Evolutionary conservation across 2,113 vertebrate species (phyloP).

Genomic region (Dromas ardeola): DNA sequence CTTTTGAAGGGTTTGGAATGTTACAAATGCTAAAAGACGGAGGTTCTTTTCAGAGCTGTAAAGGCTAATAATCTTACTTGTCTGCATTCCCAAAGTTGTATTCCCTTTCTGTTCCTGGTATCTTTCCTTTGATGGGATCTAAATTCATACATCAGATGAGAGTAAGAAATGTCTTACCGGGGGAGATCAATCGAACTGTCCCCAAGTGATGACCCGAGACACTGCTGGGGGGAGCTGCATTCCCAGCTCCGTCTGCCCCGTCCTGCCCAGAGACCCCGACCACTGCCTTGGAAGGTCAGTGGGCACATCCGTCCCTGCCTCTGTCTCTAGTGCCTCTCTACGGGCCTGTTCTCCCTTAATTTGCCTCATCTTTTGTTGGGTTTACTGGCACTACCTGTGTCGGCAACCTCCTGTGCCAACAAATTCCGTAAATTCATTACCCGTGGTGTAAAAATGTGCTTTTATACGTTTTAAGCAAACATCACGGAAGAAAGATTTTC

Average conservation of each 20-base stretch:
- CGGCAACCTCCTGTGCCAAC: neutral
- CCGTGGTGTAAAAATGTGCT: neutral
- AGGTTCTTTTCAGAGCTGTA: neutral
- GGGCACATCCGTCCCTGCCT: neutral
- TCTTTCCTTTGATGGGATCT: neutral
- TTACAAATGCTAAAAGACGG: neutral
- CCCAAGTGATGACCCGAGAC: rapidly evolving
- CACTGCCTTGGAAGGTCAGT: neutral
- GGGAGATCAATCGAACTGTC: neutral
- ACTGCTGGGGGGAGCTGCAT: neutral
- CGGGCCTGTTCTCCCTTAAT: neutral
- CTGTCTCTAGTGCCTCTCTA: neutral
- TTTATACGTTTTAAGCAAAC: neutral
- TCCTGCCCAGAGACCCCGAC: neutral
- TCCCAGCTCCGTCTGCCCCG: rapidly evolving
- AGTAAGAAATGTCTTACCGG: neutral
- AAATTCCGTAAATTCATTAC: neutral
- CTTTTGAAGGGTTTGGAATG: neutral
- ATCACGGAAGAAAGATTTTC: neutral
- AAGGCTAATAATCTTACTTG: neutral
- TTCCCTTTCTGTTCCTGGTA: neutral
- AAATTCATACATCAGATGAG: neutral
- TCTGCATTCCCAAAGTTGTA: neutral
- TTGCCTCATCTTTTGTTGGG: neutral
- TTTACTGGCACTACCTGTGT: neutral